Base-by-base conservation (phyloP, 2,797 vertebrate genomes). In the Hypotaenidia okinawae region DNA sequence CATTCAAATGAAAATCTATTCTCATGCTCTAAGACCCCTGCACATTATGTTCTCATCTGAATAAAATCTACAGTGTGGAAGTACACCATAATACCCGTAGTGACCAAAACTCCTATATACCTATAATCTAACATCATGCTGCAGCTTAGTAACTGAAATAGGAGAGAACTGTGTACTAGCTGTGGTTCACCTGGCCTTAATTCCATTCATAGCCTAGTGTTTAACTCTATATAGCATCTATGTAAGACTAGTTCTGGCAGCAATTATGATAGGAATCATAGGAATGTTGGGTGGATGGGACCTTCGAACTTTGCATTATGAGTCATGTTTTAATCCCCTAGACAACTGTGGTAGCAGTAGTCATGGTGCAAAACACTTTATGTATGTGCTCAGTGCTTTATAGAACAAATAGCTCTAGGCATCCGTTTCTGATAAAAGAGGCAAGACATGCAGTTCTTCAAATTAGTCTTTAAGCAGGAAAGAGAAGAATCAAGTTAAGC, bases 201-300 rank as follows among this genome's bases (percentile, higher is more conserved):
- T 89, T 94, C 37, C 9, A 41, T 64, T 35, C 21, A 6, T 27
- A 61, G n/a, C 5, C 19, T 57, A 10, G 28, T 94, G 43, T 12
- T n/a, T 83, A 91, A 80, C 72, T 23, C 8, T 52, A 27, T 37
- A 19, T 22, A 37, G 2, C 43, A 74, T 70, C 27, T 49, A 74
- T 18, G 39, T 77, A 92, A 85, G 35, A 54, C 21, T 63, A 18
- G 61, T 64, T 94, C 93, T 95, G 95, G 75, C 43, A 95, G 23
- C 23, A 95, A 89, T 96, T 95, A 84, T 45, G 8, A 12, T 24
- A 80, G 19, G 92, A 94, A 93, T 94, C 16, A 28, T 16, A 84
- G 66, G 72, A 96, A 96, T 94, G 75, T 64, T 80, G 32, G 2
- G 30, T 54, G 33, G 16, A 63, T 87, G 6, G 4, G 13, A 92